Evolutionary conservation across 2,797 vertebrate genomes (phyloP).

Genomic region (Eulemur coronatus): DNA sequence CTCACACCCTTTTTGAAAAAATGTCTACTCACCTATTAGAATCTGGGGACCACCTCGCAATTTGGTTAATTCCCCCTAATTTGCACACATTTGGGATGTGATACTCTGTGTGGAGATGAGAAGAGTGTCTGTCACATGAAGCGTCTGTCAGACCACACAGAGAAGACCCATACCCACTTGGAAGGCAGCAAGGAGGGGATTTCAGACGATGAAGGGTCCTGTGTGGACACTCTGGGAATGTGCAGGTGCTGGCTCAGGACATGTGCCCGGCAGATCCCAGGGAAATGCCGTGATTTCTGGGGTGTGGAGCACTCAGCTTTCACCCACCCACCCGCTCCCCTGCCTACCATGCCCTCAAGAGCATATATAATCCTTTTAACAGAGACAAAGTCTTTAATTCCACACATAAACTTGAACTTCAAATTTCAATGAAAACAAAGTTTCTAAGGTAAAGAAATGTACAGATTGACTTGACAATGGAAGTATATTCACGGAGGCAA

Average conservation of each 20-base stretch:
- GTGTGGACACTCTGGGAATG: not conserved
- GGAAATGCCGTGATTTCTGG: not conserved
- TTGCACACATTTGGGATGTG: not conserved
- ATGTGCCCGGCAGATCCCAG: not conserved
- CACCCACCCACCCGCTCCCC: not conserved
- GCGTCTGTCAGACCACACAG: not conserved
- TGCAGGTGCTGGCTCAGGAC: not conserved
- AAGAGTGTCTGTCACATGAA: not conserved
- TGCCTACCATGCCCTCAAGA: not conserved
- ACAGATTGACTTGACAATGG: not conserved
- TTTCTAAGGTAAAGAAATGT: not conserved
- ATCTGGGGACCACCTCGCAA: not conserved
- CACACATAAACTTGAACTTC: not conserved
- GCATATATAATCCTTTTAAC: not conserved
- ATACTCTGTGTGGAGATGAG: not conserved
- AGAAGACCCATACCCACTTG: not conserved
- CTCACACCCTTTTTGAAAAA: not conserved
- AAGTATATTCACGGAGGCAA: not conserved
- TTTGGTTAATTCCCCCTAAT: not conserved
- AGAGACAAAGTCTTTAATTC: not conserved
- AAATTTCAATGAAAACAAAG: not conserved
- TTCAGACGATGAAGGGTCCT: not conserved
- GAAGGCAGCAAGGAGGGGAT: not conserved
- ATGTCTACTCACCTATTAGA: not conserved
- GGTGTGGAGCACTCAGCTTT: too few relatives aligned